Evolutionary conservation across 2,113 vertebrate species (phyloP).

Genomic region (Smithornis capensis): DNA sequence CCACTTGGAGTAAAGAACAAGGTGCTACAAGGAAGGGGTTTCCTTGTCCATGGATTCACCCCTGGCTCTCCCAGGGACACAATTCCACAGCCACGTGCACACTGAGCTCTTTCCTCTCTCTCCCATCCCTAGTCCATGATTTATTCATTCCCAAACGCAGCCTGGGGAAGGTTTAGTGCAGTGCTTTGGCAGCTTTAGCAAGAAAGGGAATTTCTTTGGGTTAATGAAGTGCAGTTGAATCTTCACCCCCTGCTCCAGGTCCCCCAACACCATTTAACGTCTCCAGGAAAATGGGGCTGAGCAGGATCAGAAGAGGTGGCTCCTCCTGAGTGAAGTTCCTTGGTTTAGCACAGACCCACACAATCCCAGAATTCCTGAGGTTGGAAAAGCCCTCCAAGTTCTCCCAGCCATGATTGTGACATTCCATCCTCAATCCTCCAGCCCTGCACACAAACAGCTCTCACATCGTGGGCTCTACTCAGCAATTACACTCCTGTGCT

Average conservation of each 20-base stretch:
- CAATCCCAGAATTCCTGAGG: neutral
- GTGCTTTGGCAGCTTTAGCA: neutral
- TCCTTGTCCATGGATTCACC: neutral
- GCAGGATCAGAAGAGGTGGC: neutral
- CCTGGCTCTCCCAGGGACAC: fast-evolving
- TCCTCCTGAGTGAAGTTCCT: neutral
- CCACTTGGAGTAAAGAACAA: neutral
- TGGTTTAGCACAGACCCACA: neutral
- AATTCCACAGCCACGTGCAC: fast-evolving
- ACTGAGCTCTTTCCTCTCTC: neutral
- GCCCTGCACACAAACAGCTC: neutral
- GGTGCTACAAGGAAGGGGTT: neutral
- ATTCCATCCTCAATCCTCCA: neutral
- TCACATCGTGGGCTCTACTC: neutral
- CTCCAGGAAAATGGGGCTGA: neutral
- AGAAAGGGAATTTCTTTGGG: neutral
- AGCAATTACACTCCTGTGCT: neutral
- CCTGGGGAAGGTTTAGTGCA: neutral
- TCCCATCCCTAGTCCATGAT: neutral
- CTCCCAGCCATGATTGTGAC: neutral
- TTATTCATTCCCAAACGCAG: neutral
- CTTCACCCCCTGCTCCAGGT: neutral
- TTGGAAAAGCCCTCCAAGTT: neutral
- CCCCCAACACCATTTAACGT: neutral
- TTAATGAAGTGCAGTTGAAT: neutral